Evolutionary conservation across 1,140 invertebrate species (phyloP), one percentile per base, ranked within the genome.

Genomic region (Lasioglossum baleicum): DNA sequence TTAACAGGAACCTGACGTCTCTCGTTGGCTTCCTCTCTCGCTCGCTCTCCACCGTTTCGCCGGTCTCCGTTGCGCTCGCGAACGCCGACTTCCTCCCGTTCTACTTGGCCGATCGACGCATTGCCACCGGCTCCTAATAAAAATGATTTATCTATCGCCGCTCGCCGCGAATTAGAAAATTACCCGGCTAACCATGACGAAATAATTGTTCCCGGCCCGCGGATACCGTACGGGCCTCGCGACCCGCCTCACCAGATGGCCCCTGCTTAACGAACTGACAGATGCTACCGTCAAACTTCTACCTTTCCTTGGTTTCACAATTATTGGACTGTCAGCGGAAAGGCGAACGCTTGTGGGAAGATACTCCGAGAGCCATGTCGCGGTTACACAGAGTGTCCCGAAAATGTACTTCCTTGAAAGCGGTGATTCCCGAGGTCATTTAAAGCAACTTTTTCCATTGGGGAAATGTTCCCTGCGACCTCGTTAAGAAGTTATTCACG

Each of bases 1-100:
- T 91, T 90, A 91, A 90, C 89, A 87, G 91, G 82, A 86, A 88
- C 83, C 84, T 87, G 84, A 88, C 87, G 87, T 89, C 88, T 90
- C 75, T 84, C 8, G 60, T 20, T 51, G 44, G 71, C 70, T 71
- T 35, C 56, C 61, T 75, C 60, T 53, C 48, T 48, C 44, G 11
- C 48, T 13, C 44, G 22, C 48, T 7, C 56, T 13, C 44, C 17
- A 40, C 2, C 8, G n/a, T 58, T 64, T 7, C 20, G 2, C 20
- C 56, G 20, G 7, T 58, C 56, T 72, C 44, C 68, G 56, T 65
- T 44, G 78, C 42, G 35, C 31, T 76, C 65, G 61, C 65, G 15
- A 20, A 20, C n/a, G 20, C 7, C 20, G 51, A 17, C 44, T 22
- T 42, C 44, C 53, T 48, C 22, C 31, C 35, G 71, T 48, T 65